These are phyloP conservation scores for Percopsis omiscomaycus DNA, from an alignment of 2,797 vertebrate species.

Conservation along the genomic window DNA sequence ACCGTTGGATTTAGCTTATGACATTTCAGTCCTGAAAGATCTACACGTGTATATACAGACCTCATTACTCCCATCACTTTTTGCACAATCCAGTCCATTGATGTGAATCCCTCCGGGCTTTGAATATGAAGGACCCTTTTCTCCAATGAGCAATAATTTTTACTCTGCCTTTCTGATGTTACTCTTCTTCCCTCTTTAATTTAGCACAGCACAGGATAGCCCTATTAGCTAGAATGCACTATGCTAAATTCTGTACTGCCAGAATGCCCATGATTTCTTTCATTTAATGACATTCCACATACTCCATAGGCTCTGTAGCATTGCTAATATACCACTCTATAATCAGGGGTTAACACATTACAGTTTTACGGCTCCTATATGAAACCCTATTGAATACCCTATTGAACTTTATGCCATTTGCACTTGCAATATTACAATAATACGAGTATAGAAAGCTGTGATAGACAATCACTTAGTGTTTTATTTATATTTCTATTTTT, in stretches of 20 bases:
- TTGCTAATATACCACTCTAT: slow-evolving; percentile 27
- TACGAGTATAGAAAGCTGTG: slow-evolving; percentile 70
- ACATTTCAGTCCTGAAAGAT: slow-evolving; percentile 28
- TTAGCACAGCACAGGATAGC: slow-evolving; percentile 55
- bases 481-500: slow-evolving; percentile 41
- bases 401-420: slow-evolving; percentile 69
- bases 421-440: slow-evolving; percentile 66
- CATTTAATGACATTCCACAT: slow-evolving; percentile 22
- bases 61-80: slow-evolving; percentile 51
- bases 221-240: slow-evolving; percentile 65
- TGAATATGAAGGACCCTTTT: slow-evolving; percentile 66
- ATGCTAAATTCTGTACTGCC: slow-evolving; percentile 39
- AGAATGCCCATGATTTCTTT: slow-evolving; percentile 33
- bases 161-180: slow-evolving; percentile 63
- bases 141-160: slow-evolving; percentile 73
- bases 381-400: slow-evolving; percentile 56
- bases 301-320: slow-evolving; percentile 32
- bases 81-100: slow-evolving; percentile 71
- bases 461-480: slow-evolving; percentile 70
- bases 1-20: slow-evolving; percentile 30
- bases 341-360: slow-evolving; percentile 40
- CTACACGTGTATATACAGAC: slow-evolving; percentile 19
- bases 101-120: slow-evolving; percentile 59
- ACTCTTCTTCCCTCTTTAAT: slow-evolving; percentile 27
- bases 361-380: slow-evolving; percentile 25